Conservation (phyloP, 1,140 invertebrate species). For the Chymomyza costata region DNA sequence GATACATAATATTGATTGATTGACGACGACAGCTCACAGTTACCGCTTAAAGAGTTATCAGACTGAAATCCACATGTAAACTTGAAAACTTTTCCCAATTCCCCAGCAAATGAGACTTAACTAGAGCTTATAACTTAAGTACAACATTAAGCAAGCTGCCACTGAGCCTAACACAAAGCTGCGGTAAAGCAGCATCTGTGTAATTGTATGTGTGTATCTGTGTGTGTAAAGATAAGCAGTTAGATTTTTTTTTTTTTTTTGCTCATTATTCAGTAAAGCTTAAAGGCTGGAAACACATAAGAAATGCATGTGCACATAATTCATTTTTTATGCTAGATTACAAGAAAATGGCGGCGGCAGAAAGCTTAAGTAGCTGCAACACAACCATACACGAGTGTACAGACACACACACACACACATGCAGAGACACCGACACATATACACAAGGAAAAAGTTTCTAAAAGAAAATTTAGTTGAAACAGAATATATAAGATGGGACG, state of each 20-base stretch:
- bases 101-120: neutral
- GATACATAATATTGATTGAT: conserved; percentile 29
- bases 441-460: conserved; percentile 18
- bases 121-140: conserved; percentile 49
- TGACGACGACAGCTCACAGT: conserved; percentile 6
- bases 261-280: conserved; percentile 65
- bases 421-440: conserved; percentile 6
- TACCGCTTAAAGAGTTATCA: neutral
- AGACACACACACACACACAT: neutral
- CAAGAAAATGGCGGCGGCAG: conserved; percentile 26
- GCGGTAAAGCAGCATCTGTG: too few relatives aligned
- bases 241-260: conserved; percentile 70
- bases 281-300: conserved; percentile 46
- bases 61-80: too few relatives aligned
- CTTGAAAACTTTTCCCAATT: too few relatives aligned
- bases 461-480: conserved; percentile 39
- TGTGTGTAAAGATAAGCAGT: conserved; percentile 62
- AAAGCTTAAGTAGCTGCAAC: neutral
- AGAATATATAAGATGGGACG: conserved; percentile 20
- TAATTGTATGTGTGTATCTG: conserved; percentile 18
- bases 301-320: conserved; percentile 71
- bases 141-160: conserved; percentile 48
- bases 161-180: conserved; percentile 60
- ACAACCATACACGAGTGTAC: too few relatives aligned
- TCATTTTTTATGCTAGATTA: conserved; percentile 69